Conservation (phyloP, 1,140 invertebrate species). For the Drosophila guanche region DNA sequence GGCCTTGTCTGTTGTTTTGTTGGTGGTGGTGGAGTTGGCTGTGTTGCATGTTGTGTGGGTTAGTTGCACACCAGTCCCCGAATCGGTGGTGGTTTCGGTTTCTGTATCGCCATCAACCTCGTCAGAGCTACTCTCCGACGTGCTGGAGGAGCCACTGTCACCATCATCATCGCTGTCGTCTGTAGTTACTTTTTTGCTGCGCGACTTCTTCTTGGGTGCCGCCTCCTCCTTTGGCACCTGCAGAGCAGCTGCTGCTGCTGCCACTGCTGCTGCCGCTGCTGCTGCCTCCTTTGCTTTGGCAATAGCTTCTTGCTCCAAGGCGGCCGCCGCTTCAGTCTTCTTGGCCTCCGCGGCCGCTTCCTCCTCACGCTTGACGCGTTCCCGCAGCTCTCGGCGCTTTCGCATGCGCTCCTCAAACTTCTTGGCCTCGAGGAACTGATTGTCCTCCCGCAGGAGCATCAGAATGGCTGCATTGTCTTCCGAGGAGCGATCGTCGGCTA, state of each 20-base stretch:
- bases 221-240: slow-evolving; percentile 36
- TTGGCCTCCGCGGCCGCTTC: slow-evolving; percentile 84
- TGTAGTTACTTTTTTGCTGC: slow-evolving; percentile 82
- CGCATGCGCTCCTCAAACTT: slow-evolving; percentile 88
- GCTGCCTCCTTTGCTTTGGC: slow-evolving; percentile 30
- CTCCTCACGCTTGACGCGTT: slow-evolving; percentile 90
- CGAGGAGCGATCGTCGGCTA: slow-evolving; percentile 77
- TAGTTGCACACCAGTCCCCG: slow-evolving; percentile 61
- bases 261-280: slow-evolving; percentile 36
- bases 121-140: slow-evolving; percentile 76
- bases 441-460: slow-evolving; percentile 81
- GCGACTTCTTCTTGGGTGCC: slow-evolving; percentile 69
- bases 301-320: slow-evolving; percentile 68
- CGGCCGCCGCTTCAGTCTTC: slow-evolving; percentile 57
- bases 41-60: slow-evolving; percentile 52
- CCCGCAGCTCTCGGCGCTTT: slow-evolving; percentile 91
- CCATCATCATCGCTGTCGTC: slow-evolving; percentile 61
- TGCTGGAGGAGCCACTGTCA: slow-evolving; percentile 44
- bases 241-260: slow-evolving; percentile 44
- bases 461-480: slow-evolving; percentile 81
- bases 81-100: slow-evolving; percentile 30
- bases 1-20: slow-evolving; percentile 41
- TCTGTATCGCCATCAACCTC: slow-evolving; percentile 48
- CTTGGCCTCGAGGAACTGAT: slow-evolving; percentile 84
- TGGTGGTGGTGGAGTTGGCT: slow-evolving; percentile 40